Evolutionary conservation across 92 coral and sea anemone species (phyloP).

Genomic region (Meandrina meandrites): DNA sequence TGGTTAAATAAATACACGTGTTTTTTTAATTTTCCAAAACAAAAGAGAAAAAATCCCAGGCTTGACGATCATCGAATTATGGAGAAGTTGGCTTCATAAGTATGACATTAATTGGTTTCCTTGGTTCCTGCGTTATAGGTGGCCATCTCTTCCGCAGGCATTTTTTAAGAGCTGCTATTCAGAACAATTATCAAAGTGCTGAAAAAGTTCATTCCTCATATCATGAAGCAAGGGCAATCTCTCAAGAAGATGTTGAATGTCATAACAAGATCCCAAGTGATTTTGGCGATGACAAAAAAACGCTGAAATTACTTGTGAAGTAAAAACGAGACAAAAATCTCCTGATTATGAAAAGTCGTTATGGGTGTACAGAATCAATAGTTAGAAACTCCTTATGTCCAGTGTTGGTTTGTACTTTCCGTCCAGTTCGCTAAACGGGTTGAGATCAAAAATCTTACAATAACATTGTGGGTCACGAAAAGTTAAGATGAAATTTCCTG

Average conservation of each 20-base stretch:
- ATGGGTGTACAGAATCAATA: not conserved
- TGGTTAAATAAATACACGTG: constrained; percentile 23
- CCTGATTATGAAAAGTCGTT: not conserved
- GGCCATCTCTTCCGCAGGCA: not conserved
- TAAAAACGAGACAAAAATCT: not conserved
- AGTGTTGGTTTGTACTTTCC: not conserved
- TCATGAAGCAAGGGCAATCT: not conserved
- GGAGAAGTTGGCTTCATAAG: not conserved
- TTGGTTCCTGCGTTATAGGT: not conserved
- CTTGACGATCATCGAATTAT: not conserved
- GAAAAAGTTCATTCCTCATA: not conserved
- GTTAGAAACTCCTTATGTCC: not conserved
- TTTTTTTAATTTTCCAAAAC: not conserved
- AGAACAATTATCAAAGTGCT: not conserved
- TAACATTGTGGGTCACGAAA: not conserved
- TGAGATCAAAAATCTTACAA: not conserved
- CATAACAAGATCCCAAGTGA: constrained; percentile 17
- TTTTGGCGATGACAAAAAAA: not conserved
- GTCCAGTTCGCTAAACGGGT: not conserved
- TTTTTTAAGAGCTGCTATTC: not conserved
- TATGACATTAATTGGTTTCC: not conserved
- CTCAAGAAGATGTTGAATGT: not conserved
- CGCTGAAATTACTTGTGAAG: not conserved
- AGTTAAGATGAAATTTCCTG: constrained; percentile 1
- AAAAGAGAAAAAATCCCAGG: not conserved